Percentiles rank a stretch among this genome's conserved stretches.
Evolutionary conservation across 1,140 invertebrate genomes (phyloP).

Genomic region (Bombus difficillimus): DNA sequence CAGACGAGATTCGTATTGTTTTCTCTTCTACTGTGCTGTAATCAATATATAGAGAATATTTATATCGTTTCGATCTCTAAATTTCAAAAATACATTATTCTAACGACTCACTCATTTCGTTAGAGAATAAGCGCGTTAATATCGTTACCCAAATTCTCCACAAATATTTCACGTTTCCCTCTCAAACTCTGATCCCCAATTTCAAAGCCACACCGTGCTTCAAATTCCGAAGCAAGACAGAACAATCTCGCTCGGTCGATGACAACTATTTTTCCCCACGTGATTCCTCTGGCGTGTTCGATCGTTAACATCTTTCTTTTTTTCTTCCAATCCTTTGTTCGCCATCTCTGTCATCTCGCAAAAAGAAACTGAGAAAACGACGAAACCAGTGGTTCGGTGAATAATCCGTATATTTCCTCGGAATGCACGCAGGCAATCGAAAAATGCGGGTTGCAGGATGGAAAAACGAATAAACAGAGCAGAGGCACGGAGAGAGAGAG

Average conservation of each 20-base stretch:
- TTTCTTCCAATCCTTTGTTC: neutral
- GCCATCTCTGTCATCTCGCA: fast-evolving
- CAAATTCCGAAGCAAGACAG: neutral
- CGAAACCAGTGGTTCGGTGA: neutral
- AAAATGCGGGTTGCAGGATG: neutral
- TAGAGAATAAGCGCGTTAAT: neutral
- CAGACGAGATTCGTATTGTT: neutral
- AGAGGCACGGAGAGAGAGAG: too few species aligned
- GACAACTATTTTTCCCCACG: neutral
- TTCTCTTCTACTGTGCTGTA: neutral
- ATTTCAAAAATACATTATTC: neutral
- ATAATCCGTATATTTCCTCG: constrained; percentile 25
- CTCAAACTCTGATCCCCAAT: neutral
- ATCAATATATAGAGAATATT: neutral
- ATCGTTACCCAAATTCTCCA: neutral
- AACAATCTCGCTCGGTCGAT: neutral
- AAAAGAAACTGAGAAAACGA: neutral
- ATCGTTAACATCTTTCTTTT: neutral
- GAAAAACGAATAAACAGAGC: neutral
- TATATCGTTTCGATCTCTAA: neutral
- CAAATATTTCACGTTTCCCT: neutral
- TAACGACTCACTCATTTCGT: neutral
- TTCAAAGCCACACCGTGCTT: too few species aligned
- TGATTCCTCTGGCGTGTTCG: neutral
- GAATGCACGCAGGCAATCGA: neutral